Conservation (phyloP, 2,888 invertebrate genomes). For the Hirtodrosophila duncani region DNA sequence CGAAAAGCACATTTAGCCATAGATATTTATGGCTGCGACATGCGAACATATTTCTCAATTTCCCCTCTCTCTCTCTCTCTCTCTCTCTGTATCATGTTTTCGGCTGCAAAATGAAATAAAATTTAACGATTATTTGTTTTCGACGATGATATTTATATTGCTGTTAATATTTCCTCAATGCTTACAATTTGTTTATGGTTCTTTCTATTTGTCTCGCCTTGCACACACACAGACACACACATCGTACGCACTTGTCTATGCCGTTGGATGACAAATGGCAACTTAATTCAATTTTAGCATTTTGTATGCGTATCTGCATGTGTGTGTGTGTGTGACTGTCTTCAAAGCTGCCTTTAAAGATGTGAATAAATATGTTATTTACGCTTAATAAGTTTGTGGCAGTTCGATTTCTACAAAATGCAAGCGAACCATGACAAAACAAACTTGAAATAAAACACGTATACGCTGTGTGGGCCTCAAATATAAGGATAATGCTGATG, state of each 20-base stretch:
- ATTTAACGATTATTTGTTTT: slow-evolving; percentile 62
- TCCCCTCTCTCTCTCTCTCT: too few relatives aligned
- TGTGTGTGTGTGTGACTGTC: too few relatives aligned
- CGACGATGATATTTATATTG: slow-evolving; percentile 42
- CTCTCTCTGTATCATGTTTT: slow-evolving; percentile 28
- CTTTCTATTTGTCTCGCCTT: slow-evolving; percentile 20
- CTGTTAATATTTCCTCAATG: slow-evolving; percentile 40
- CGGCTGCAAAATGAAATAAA: slow-evolving; percentile 43
- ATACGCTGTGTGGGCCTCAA: slow-evolving; percentile 30
- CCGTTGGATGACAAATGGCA: slow-evolving; percentile 47
- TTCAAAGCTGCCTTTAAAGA: slow-evolving; percentile 28
- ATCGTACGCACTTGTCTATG: slow-evolving; percentile 3
- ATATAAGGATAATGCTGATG: slow-evolving; percentile 1
- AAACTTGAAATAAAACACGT: slow-evolving; percentile 25
- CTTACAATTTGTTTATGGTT: slow-evolving; percentile 49
- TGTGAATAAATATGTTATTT: slow-evolving; percentile 1
- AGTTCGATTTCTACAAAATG: background rate
- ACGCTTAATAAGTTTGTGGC: slow-evolving; percentile 21
- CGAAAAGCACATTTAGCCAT: too few relatives aligned
- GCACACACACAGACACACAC: slow-evolving; percentile 4
- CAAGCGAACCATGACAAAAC: slow-evolving; percentile 16
- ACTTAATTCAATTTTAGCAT: slow-evolving; percentile 58
- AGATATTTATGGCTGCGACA: slow-evolving; percentile 1
- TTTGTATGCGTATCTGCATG: too few relatives aligned
- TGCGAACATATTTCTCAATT: too few relatives aligned